Base-by-base conservation (phyloP, 2,797 vertebrate genomes). In the Sebastolobus alascanus region DNA sequence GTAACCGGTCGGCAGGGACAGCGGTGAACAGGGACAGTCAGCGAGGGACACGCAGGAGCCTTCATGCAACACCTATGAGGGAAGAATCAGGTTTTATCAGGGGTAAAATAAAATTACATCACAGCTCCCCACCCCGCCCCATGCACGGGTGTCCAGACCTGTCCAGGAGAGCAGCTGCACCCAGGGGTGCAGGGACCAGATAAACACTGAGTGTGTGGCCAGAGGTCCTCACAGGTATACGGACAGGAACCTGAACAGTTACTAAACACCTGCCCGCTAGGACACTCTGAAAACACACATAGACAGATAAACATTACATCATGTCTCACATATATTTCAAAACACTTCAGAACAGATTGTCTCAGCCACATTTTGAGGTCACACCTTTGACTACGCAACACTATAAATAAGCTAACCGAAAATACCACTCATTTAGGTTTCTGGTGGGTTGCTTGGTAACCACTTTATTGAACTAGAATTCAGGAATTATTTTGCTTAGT, bases 181-280 rank as follows among this genome's bases (percentile, higher is more conserved):
- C 97, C 97, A 0, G 94, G 92, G 29, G 60, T 94, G 90, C 97
- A 98, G 56, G 89, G 75, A 71, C 92, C 95, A 12, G 84, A 86
- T 27, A 94, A n/a, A 82, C 97, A 98, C 83, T 93, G 86, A 9
- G 93, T 94, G 35, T 94, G 93, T 0, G 94, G 93, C 91, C 92
- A 96, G 76, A 97, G 92, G 87, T 98, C 96, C 2, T 95, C 89
- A 83, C 97, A 98, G 82, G 94, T 79, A 16, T 73, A 94, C 0
- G 97, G 97, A 87, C 97, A 98, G 16, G 86, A 82, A 18, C 90
- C 95, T n/a, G 97, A 93, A 70, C 97, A 98, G 8, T 68, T 1
- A 10, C 84, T 94, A 86, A 95, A 94, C 70, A 95, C 88, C 89
- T 96, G 97, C 22, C 86, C 83, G 0, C 20, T 54, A 0, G 96